Evolutionary conservation across 2,113 vertebrate species (phyloP), one percentile per base, ranked within the genome.

Genomic region (Sphyrna mokarran): DNA sequence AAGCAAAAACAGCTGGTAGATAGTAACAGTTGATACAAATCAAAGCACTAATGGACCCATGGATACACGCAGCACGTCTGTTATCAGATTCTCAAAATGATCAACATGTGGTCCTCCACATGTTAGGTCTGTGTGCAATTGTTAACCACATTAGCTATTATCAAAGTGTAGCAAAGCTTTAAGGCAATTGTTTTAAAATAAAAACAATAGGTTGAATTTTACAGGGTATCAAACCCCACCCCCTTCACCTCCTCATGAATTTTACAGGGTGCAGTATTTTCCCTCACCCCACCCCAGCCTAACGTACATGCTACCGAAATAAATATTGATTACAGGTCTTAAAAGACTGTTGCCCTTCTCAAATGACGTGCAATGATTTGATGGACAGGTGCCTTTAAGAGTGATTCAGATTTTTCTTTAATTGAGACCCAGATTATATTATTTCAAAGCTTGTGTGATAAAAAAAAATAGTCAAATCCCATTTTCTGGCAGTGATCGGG

Each of bases 21-120:
- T 95, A 54, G 54, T 48, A 95, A 95, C 68, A 70, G 20, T 95
- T 95, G 93, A 66, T 95, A 95, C 20, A 70, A 76, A 95, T 70
- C 23, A 54, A 72, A 54, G 40, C 66, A 48, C 43, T 54, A 76
- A 72, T 48, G 40, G 43, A 54, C 94, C 43, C 26, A 54, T 20
- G 13, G 22, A 22, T 69, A 69, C 9, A 95, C 69, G 29, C 26
- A 54, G 23, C 68, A 54, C 33, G 6, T 54, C 66, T 72, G 69
- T 95, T 95, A 95, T 72, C 68, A 54, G 69, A 11, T 22, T 48
- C 66, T 43, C 68, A 43, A 95, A 26, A 72, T 48, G 40, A 95
- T 95, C 93, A 95, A 9, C 37, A 72, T 6, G 26, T 40, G 93
- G 93, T 40, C 69, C 22, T 70, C 48, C 68, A 95, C 2, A 29